Evolutionary conservation across 2,113 vertebrate species (phyloP).

Genomic region (Nothocercus julius): DNA sequence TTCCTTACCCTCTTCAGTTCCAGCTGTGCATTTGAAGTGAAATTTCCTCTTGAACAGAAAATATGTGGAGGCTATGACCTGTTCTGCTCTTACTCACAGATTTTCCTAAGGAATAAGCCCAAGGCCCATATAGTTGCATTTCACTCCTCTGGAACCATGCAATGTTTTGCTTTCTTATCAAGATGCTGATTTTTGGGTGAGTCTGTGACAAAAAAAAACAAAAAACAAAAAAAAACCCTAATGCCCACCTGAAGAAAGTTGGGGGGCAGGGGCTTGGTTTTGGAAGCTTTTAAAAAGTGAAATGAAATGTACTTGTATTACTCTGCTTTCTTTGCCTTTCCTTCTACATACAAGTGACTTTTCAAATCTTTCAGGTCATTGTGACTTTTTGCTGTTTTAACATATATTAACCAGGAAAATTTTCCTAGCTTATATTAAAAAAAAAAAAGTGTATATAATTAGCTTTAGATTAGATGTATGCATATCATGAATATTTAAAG

Average conservation of each 20-base stretch:
- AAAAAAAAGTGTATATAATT: not conserved
- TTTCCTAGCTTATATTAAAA: not conserved
- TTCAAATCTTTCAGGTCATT: not conserved
- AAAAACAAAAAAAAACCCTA: too few species aligned
- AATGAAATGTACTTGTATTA: not conserved
- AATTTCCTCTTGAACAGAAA: not conserved
- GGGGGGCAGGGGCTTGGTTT: too few species aligned
- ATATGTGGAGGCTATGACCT: not conserved
- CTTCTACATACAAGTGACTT: too few species aligned
- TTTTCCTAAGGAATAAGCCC: not conserved
- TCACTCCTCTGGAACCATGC: not conserved
- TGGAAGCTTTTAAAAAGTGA: not conserved
- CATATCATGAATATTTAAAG: not conserved
- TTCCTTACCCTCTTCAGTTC: not conserved
- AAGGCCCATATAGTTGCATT: not conserved
- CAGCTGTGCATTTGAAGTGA: not conserved
- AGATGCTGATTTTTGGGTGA: not conserved
- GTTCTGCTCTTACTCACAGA: not conserved
- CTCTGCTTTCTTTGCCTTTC: too few species aligned
- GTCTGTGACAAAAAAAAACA: not conserved
- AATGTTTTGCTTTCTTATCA: not conserved
- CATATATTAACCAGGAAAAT: not conserved
- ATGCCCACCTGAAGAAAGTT: not conserved
- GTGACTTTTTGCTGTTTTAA: not conserved
- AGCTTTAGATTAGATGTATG: not conserved